phyloP scores from a whole-genome alignment of 37 sponge, comb jelly and placozoan species.

The Halisarca cf. caerulea region DNA sequence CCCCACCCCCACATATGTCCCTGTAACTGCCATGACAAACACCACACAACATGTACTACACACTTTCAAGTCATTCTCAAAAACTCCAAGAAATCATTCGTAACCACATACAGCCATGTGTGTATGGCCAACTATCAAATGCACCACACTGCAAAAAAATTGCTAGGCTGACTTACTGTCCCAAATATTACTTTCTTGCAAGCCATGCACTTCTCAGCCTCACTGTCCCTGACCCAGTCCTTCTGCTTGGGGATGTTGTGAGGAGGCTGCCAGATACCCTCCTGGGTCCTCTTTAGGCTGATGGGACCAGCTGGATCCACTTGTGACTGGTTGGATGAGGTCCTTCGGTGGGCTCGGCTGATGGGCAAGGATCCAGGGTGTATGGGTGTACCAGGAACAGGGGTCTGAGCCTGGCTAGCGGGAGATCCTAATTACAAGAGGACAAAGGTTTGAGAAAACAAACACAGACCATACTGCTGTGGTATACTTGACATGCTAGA shows the following conservation, averaged over 20 bases:
- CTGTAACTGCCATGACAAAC: too few species aligned
- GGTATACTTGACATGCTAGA: too few species aligned
- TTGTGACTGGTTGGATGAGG: conserved; percentile 14
- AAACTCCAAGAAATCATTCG: too few species aligned
- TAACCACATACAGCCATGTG: too few species aligned
- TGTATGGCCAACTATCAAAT: too few species aligned
- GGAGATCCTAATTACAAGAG: not conserved
- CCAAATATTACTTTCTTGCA: conserved; percentile 76
- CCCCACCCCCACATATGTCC: too few species aligned
- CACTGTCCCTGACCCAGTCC: conserved; percentile 69
- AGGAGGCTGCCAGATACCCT: not conserved
- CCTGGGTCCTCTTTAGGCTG: not conserved
- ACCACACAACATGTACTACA: too few species aligned
- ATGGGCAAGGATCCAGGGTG: not conserved
- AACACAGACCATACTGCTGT: too few species aligned
- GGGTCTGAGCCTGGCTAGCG: not conserved
- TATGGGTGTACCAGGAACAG: not conserved
- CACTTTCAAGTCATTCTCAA: too few species aligned
- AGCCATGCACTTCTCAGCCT: conserved; percentile 55
- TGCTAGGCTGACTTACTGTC: conserved; percentile 76
- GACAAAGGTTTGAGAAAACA: too few species aligned
- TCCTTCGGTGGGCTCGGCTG: not conserved
- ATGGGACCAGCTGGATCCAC: not conserved
- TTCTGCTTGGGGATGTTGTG: conserved; percentile 13
- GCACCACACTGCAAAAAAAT: too few species aligned